phyloP scores from a whole-genome alignment of 2,113 vertebrate species.

The Pan troglodytes region NHGRI_mPanTro3-v2.1_pri NC_072415.2:37746001-37746500 shows the following conservation, averaged over 20 bases:
- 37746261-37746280: constrained; percentile 8
- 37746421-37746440: not conserved
- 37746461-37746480: not conserved
- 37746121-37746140: not conserved
- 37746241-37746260: not conserved
- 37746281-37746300: not conserved
- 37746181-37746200: not conserved
- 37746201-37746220: not conserved
- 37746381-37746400: not conserved
- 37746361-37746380: not conserved
- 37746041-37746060: constrained; percentile 18
- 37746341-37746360: no score
- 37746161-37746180: not conserved
- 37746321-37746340: not conserved
- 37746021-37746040: not conserved
- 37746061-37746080: not conserved
- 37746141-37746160: not conserved
- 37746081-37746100: not conserved
- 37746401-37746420: not conserved
- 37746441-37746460: not conserved
- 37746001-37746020: not conserved
- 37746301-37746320: not conserved
- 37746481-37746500: not conserved
- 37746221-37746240: not conserved
- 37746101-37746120: not conserved